These are phyloP conservation scores for Hemichromis elongatus DNA, from an alignment of 2,113 vertebrate genomes.

Conservation along the genomic window DNA sequence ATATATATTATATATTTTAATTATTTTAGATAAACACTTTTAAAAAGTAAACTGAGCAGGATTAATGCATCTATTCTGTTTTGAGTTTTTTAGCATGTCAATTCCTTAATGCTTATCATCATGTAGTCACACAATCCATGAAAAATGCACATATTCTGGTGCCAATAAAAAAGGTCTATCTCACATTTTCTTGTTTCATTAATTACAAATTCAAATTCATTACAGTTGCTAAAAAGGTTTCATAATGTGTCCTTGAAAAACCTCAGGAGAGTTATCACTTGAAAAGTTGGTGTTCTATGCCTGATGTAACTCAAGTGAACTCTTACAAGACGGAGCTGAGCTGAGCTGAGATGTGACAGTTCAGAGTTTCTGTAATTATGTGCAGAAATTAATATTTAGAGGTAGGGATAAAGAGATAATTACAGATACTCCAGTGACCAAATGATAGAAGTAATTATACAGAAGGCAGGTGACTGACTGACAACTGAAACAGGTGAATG, in stretches of 20 bases:
- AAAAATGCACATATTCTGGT: not conserved
- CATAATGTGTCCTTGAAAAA: slow-evolving; percentile 33
- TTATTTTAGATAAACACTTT: not conserved
- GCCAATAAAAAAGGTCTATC: not conserved
- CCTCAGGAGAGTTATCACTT: not conserved
- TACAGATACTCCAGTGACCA: not conserved
- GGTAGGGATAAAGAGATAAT: not conserved
- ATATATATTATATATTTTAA: not conserved
- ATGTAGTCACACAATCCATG: not conserved
- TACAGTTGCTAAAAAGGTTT: slow-evolving; percentile 9
- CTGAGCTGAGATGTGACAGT: not conserved
- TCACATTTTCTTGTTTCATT: not conserved
- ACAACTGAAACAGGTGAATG: not conserved
- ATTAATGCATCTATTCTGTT: not conserved
- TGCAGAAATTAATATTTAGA: not conserved
- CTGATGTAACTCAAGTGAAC: slow-evolving; percentile 35
- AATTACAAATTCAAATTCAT: slow-evolving; percentile 1
- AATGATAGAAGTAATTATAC: not conserved
- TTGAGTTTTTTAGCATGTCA: accelerated
- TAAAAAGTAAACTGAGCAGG: not conserved
- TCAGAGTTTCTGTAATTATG: not conserved
- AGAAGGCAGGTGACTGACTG: not conserved
- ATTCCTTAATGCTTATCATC: not conserved
- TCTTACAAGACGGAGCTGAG: not conserved
- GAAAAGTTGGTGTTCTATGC: not conserved